Evolutionary conservation across 92 coral and sea anemone species (phyloP).

Genomic region (Phenganax stokvisi): DNA sequence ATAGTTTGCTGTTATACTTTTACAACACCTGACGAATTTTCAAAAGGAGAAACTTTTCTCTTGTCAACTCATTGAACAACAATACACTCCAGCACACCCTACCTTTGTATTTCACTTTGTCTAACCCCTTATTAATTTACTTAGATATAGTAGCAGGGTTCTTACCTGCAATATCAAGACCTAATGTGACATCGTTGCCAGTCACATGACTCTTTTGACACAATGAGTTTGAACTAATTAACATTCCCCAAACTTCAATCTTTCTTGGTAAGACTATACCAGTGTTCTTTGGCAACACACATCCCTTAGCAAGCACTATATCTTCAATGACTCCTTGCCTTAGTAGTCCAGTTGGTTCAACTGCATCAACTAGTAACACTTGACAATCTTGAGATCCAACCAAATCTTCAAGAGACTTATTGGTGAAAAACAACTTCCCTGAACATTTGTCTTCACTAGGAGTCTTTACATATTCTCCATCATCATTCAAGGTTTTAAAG

Average conservation of each 20-base stretch:
- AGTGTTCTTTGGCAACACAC: slow-evolving; percentile 51
- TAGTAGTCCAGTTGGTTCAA: slow-evolving; percentile 86
- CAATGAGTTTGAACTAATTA: slow-evolving; percentile 64
- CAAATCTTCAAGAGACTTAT: slow-evolving; percentile 63
- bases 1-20: too few species aligned
- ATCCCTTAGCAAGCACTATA: slow-evolving; percentile 80
- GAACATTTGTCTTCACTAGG: slow-evolving; percentile 2
- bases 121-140: too few species aligned
- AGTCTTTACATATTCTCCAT: too few species aligned
- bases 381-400: slow-evolving; percentile 65
- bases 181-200: slow-evolving; percentile 64
- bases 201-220: slow-evolving; percentile 59
- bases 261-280: slow-evolving; percentile 64
- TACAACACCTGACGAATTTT: too few species aligned
- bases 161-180: slow-evolving; percentile 60
- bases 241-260: slow-evolving; percentile 58
- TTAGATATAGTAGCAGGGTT: too few species aligned
- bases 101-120: too few species aligned
- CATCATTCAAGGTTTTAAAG: too few species aligned
- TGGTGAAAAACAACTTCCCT: slow-evolving; percentile 46
- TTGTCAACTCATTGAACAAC: too few species aligned
- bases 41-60: too few species aligned
- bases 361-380: slow-evolving; percentile 63
- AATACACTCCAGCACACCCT: too few species aligned
- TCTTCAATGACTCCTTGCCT: slow-evolving; percentile 78